Conservation (phyloP, 2,888 invertebrate species). For the Apotomis capreana region DNA sequence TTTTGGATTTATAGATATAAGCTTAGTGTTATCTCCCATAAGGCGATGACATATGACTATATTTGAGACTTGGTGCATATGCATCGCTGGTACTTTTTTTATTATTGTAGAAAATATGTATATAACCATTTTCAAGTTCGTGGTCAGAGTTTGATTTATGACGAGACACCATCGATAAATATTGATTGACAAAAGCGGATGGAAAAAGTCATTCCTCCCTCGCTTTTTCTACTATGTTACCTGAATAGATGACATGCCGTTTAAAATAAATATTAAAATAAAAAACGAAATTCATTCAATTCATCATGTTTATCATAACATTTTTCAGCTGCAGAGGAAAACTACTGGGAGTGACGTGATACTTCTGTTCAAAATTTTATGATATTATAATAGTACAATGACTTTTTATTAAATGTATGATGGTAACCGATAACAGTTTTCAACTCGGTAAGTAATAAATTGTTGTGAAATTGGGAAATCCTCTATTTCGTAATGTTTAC, state of each 20-base stretch:
- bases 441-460: conserved; percentile 1
- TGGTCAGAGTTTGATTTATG: too few species aligned
- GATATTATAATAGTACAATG: too few species aligned
- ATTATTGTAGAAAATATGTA: too few species aligned
- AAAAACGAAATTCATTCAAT: background rate
- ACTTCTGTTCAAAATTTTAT: too few species aligned
- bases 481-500: conserved; percentile 2
- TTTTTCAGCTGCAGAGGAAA: conserved; percentile 15
- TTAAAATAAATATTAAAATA: background rate
- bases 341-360: conserved; percentile 6
- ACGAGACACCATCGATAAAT: too few species aligned
- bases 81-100: too few species aligned
- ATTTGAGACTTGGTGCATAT: too few species aligned
- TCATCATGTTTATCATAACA: background rate
- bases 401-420: conserved; percentile 1
- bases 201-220: background rate
- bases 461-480: conserved; percentile 20
- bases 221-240: background rate
- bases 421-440: conserved; percentile 6
- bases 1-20: too few species aligned
- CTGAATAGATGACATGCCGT: conserved; percentile 12
- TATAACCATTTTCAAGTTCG: too few species aligned
- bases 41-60: too few species aligned
- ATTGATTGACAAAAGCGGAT: background rate
- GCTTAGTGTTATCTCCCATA: too few species aligned